Conservation (phyloP, 2,888 invertebrate species). For the Seira musarum region DNA sequence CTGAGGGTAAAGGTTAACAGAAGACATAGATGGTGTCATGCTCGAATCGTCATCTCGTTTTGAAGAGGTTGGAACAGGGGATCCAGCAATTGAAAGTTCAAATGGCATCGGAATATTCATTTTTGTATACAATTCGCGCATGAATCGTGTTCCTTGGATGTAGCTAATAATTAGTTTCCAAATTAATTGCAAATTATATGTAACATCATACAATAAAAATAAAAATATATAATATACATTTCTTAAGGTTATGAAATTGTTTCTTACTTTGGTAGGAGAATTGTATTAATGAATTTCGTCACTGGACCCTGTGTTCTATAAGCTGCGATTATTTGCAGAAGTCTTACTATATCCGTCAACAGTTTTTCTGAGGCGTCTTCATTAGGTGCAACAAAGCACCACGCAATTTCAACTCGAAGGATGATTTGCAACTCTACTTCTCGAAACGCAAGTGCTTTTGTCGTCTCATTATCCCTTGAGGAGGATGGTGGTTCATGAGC, state of each 20-base stretch:
- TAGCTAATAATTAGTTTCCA: slow-evolving; percentile 7
- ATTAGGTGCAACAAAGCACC: slow-evolving; percentile 46
- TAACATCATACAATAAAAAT: too few species aligned
- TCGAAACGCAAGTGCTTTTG: slow-evolving; percentile 30
- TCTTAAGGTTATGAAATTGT: not conserved
- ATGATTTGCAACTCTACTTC: slow-evolving; percentile 58
- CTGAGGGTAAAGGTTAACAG: slow-evolving; percentile 45
- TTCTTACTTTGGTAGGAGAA: slow-evolving; percentile 53
- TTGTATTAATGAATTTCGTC: slow-evolving; percentile 47
- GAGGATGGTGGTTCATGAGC: slow-evolving; percentile 28
- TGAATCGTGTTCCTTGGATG: slow-evolving; percentile 42
- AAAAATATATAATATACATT: not conserved
- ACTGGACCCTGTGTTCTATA: slow-evolving; percentile 50
- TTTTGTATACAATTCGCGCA: slow-evolving; percentile 39
- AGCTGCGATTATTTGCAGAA: slow-evolving; percentile 53
- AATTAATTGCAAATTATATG: too few species aligned
- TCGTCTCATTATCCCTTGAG: not conserved
- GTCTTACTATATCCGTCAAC: slow-evolving; percentile 44
- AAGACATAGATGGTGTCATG: slow-evolving; percentile 45
- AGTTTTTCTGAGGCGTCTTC: slow-evolving; percentile 47
- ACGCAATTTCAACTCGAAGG: slow-evolving; percentile 56
- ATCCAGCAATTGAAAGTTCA: slow-evolving; percentile 43
- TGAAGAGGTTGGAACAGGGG: slow-evolving; percentile 37
- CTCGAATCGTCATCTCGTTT: slow-evolving; percentile 51
- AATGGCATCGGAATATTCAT: slow-evolving; percentile 44